Percentiles rank a stretch among this genome's conserved stretches.
Evolutionary conservation across 2,113 vertebrate genomes (phyloP).

Genomic region (Syngnathus scovelli): DNA sequence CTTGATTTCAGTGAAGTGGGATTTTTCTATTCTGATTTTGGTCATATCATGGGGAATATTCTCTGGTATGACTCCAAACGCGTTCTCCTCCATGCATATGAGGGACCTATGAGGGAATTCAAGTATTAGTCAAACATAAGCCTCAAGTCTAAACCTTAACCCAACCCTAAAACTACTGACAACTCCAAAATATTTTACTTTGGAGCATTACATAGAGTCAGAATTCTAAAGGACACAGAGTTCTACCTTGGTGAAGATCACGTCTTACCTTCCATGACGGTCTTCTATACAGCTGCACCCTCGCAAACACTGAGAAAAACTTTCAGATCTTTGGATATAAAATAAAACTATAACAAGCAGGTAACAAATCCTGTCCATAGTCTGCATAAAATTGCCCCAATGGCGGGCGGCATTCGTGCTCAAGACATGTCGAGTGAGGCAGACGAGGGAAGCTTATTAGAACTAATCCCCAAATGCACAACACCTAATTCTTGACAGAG

Average conservation of each 20-base stretch:
- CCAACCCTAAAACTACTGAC: too few species aligned
- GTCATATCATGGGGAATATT: conserved; percentile 77
- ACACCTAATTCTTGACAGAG: conserved; percentile 42
- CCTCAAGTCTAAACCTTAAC: too few species aligned
- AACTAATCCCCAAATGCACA: conserved; percentile 74
- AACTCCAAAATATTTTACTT: too few species aligned
- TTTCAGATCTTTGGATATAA: conserved; percentile 34
- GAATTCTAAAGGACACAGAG: conserved; percentile 5
- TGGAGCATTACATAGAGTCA: neutral
- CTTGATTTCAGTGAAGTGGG: conserved; percentile 81
- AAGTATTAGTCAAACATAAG: neutral
- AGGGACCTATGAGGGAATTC: conserved; percentile 65
- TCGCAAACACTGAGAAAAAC: conserved; percentile 66
- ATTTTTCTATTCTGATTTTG: conserved; percentile 86
- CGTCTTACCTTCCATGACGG: conserved; percentile 80
- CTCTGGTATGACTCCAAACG: conserved; percentile 74
- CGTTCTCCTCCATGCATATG: conserved; percentile 76
- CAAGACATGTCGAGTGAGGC: conserved; percentile 63
- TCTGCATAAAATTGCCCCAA: conserved; percentile 63
- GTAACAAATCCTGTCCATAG: conserved; percentile 75
- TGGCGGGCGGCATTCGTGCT: conserved; percentile 58
- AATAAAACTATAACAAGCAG: conserved; percentile 69
- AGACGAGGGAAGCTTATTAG: conserved; percentile 79
- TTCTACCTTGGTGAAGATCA: conserved; percentile 2
- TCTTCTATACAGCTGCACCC: conserved; percentile 81